phyloP scores from a whole-genome alignment of 1,140 invertebrate species.

The Arion vulgaris region DNA sequence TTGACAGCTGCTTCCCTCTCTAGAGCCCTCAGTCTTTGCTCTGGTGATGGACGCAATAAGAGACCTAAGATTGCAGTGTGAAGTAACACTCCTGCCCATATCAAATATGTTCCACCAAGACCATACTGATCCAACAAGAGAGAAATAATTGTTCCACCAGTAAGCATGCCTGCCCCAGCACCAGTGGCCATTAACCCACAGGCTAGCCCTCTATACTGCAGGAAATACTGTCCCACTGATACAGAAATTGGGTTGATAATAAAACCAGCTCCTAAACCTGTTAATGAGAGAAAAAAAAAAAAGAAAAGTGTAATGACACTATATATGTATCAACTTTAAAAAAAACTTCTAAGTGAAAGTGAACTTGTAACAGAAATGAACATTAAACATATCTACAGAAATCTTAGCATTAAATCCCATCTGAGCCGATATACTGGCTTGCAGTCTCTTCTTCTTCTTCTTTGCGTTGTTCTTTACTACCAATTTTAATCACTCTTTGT shows the following conservation, averaged over 20 bases:
- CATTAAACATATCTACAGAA: too few species aligned
- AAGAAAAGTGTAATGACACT: neutral
- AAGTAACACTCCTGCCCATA: slow-evolving; percentile 27
- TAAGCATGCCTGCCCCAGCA: slow-evolving; percentile 24
- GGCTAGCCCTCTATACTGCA: slow-evolving; percentile 18
- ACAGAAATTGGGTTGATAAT: slow-evolving; percentile 25
- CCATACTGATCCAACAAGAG: slow-evolving; percentile 13
- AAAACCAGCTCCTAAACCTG: slow-evolving; percentile 33
- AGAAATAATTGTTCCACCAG: slow-evolving; percentile 29
- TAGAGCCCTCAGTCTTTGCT: slow-evolving; percentile 4
- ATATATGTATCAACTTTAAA: neutral
- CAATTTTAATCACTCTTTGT: too few species aligned
- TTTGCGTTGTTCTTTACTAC: too few species aligned
- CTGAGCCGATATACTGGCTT: too few species aligned
- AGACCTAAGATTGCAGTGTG: slow-evolving; percentile 13
- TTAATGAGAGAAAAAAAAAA: neutral
- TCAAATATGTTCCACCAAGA: slow-evolving; percentile 24
- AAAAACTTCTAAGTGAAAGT: too few species aligned
- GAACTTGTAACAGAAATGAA: too few species aligned
- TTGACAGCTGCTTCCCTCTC: neutral
- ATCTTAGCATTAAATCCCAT: too few species aligned
- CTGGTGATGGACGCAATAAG: slow-evolving; percentile 27
- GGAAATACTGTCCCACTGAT: slow-evolving; percentile 35
- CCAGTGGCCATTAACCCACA: slow-evolving; percentile 31
- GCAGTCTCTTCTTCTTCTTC: too few species aligned